phyloP scores from a whole-genome alignment of 2,888 invertebrate species.

The Erebia ligea region DNA sequence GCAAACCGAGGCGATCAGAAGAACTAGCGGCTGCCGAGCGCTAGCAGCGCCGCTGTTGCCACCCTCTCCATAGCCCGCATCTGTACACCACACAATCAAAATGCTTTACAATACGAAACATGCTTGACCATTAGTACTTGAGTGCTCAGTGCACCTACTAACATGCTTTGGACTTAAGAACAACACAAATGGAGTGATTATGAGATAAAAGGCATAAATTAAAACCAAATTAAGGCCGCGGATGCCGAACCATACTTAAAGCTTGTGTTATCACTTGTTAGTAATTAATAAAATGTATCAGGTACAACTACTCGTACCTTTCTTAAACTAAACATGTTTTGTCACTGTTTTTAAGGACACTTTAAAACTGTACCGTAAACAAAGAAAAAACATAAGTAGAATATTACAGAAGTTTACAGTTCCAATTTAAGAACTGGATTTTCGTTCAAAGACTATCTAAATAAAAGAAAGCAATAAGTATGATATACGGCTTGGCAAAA shows the following conservation, averaged over 20 bases:
- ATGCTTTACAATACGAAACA: slow-evolving; percentile 17
- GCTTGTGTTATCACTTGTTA: slow-evolving; percentile 9
- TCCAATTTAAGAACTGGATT: too few relatives aligned
- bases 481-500: slow-evolving; percentile 53
- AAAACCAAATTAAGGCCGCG: slow-evolving; percentile 18
- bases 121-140: not conserved
- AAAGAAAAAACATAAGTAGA: too few relatives aligned
- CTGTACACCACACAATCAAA: slow-evolving; percentile 40
- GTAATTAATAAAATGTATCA: too few relatives aligned
- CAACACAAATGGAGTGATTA: slow-evolving; percentile 37
- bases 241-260: slow-evolving; percentile 22
- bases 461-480: not conserved
- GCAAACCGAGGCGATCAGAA: slow-evolving; percentile 35
- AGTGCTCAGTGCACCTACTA: slow-evolving; percentile 26
- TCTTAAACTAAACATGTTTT: too few relatives aligned
- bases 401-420: too few relatives aligned
- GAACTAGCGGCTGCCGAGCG: slow-evolving; percentile 37
- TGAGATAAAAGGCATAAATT: slow-evolving; percentile 33
- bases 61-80: slow-evolving; percentile 50
- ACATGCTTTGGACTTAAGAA: slow-evolving; percentile 33
- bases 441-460: too few relatives aligned
- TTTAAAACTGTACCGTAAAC: too few relatives aligned
- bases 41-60: slow-evolving; percentile 46
- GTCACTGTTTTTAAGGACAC: too few relatives aligned
- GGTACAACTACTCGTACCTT: too few relatives aligned